These are phyloP conservation scores for Perccottus glenii DNA, from an alignment of 2,113 vertebrate species.

Conservation along the genomic window DNA sequence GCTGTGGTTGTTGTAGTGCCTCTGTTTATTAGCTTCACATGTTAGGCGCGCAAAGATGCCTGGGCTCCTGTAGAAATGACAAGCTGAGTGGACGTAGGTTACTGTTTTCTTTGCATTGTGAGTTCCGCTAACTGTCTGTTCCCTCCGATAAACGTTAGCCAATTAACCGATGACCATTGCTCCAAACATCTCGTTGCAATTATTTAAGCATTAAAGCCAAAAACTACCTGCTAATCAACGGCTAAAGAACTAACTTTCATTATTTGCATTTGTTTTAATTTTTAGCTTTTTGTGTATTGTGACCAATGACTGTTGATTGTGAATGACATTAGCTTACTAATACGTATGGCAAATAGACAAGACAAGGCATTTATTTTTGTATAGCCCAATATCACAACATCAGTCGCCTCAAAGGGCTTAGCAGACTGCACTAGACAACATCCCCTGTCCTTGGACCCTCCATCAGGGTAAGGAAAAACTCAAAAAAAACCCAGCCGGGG, in stretches of 20 bases:
- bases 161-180: background rate
- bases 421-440: too few relatives aligned
- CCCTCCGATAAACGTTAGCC: background rate
- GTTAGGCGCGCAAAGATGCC: conserved; percentile 3
- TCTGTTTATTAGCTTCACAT: background rate
- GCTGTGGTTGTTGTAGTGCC: conserved; percentile 2
- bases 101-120: background rate
- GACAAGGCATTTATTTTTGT: too few relatives aligned
- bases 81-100: conserved; percentile 21
- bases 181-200: background rate
- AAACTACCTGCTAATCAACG: background rate
- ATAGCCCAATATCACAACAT: too few relatives aligned
- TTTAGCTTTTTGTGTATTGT: background rate
- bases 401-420: too few relatives aligned
- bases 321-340: too few relatives aligned
- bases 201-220: background rate
- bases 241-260: background rate
- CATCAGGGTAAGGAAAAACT: too few relatives aligned
- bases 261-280: background rate
- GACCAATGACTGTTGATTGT: too few relatives aligned
- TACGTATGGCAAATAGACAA: too few relatives aligned
- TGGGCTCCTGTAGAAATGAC: conserved; percentile 8
- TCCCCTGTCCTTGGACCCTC: too few relatives aligned
- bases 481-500: too few relatives aligned
- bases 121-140: background rate